A percentile compares a stretch with the other conserved stretches of the same genome.
These are phyloP conservation scores for Zygogramma bicolorata DNA, from an alignment of 2,888 invertebrate genomes.

Conservation along the genomic window DNA sequence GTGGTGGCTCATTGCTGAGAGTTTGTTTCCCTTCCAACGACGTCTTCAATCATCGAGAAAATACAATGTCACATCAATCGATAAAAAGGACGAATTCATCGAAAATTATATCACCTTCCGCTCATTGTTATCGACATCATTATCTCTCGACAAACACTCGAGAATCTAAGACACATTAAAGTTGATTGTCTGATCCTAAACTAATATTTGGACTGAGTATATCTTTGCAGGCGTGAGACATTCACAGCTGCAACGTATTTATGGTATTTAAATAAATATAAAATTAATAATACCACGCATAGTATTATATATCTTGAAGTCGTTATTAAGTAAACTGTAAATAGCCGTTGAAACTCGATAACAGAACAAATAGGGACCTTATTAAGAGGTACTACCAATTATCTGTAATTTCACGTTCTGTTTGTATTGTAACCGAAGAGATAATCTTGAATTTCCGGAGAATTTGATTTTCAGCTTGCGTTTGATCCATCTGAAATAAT, in stretches of 20 bases:
- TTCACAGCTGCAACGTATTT: conserved; percentile 56
- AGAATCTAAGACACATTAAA: conserved; percentile 54
- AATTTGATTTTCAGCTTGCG: neutral
- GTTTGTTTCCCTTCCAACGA: neutral
- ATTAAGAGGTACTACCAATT: conserved; percentile 46
- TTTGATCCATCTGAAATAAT: neutral
- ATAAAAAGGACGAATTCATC: conserved; percentile 46
- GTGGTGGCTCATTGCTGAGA: neutral
- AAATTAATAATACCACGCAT: conserved; percentile 51
- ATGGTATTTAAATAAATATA: conserved; percentile 55
- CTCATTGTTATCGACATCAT: conserved; percentile 54
- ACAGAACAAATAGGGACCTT: conserved; percentile 45
- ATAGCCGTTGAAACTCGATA: conserved; percentile 48
- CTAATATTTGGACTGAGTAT: conserved; percentile 58
- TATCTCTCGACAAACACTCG: conserved; percentile 55
- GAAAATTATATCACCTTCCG: conserved; percentile 49
- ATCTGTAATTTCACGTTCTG: conserved; percentile 41
- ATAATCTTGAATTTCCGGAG: conserved; percentile 28
- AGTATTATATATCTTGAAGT: conserved; percentile 45
- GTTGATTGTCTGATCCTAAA: conserved; percentile 57
- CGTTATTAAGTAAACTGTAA: conserved; percentile 51
- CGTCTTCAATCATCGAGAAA: neutral
- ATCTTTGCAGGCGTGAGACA: conserved; percentile 56
- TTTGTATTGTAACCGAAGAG: conserved; percentile 43
- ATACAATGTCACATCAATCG: conserved; percentile 13